Base-by-base conservation (phyloP, 2,888 invertebrate genomes). In the Mimas tiliae region DNA sequence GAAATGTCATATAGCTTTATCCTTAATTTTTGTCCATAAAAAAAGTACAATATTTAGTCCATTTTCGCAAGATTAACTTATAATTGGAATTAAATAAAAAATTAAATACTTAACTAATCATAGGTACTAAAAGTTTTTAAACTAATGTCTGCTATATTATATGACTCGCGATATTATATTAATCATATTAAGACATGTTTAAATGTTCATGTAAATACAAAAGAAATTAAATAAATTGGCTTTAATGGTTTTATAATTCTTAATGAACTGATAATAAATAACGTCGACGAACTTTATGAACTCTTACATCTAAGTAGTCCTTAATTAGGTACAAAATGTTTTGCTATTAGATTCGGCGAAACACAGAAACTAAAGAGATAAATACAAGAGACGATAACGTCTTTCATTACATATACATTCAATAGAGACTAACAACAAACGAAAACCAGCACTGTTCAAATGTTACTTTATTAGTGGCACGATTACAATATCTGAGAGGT, bases 261-360 rank as follows among this genome's bases (percentile, higher is more conserved):
- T 89, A 91, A 91, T 93, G 93, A 91, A 92, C 91, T 91, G 91
- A 93, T 89, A 93, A 93, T 93, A 93, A 93, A 93, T 93, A 93
- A 93, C 91, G 90, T 91, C 91, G 87, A 87, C 87, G 91, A 91
- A 88, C 85, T 90, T 88, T 88, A 92, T 91, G 89, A 89, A 92
- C 87, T 84, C 91, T 91, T 93, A 92, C 68, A 89, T 84, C 90
- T 91, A 91, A 76, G 81, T 81, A 80, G 78, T 80, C 74, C 90
- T 93, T 92, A 93, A 84, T 89, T 92, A 93, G 91, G 91, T 93
- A 93, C 92, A 91, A 92, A 90, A 91, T 90, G 74, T 90, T 92
- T 92, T 91, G 90, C 90, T 82, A 80, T 86, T 80, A 83, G 72
- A 83, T 81, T 83, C 74, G 87, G 88, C 89, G 89, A 91, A 89